A percentile compares a stretch with the other conserved stretches of the same genome.
Evolutionary conservation across 1,140 invertebrate species (phyloP).

Genomic region (Apolygus lucorum): DNA sequence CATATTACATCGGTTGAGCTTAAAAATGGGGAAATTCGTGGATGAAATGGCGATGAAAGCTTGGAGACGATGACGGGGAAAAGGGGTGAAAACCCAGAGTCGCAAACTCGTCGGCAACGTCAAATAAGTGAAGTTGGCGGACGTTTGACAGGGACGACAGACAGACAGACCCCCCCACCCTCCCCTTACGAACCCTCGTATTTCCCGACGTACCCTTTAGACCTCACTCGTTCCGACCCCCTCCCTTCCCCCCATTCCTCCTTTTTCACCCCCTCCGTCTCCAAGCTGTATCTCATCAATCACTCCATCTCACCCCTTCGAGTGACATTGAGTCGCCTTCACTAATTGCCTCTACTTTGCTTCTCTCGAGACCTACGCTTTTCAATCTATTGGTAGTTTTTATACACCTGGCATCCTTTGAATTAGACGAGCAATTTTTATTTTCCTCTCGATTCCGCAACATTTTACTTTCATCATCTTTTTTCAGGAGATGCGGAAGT

Average conservation of each 20-base stretch:
- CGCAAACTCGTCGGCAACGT: not conserved
- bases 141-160: slow-evolving; percentile 8
- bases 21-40: too few species aligned
- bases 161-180: slow-evolving; percentile 11
- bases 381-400: slow-evolving; percentile 15
- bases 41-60: too few species aligned
- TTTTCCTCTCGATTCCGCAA: not conserved
- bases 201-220: slow-evolving; percentile 5
- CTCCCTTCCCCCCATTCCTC: not conserved
- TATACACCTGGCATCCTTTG: slow-evolving; percentile 12
- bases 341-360: slow-evolving; percentile 15
- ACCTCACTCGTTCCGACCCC: slow-evolving; percentile 1
- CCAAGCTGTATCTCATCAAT: slow-evolving; percentile 18
- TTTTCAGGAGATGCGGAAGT: too few species aligned
- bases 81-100: not conserved
- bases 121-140: not conserved
- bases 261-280: not conserved
- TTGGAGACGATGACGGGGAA: too few species aligned
- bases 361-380: slow-evolving; percentile 8
- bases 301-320: slow-evolving; percentile 15
- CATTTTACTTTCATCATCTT: too few species aligned
- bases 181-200: not conserved
- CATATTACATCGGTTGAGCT: too few species aligned
- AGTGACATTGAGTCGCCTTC: slow-evolving; percentile 14
- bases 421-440: not conserved